These are phyloP conservation scores for Nephrotoma appendiculata DNA, from an alignment of 2,888 invertebrate species.

Conservation along the genomic window DNA sequence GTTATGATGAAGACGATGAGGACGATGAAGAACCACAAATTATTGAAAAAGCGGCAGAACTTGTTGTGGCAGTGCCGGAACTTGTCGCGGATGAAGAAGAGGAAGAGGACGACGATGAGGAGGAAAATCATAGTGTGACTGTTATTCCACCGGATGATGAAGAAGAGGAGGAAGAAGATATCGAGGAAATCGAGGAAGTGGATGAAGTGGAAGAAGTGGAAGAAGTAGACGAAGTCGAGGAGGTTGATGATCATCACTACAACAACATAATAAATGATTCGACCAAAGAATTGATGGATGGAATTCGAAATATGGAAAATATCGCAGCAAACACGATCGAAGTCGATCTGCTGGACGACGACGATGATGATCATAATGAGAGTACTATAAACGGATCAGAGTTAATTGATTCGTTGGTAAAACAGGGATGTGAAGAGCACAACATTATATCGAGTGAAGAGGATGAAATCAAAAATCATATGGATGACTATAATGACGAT, in stretches of 20 bases:
- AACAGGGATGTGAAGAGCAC: slow-evolving; percentile 46
- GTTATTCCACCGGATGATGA: not conserved
- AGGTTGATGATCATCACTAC: slow-evolving; percentile 7
- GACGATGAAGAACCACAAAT: not conserved
- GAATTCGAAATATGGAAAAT: slow-evolving; percentile 7
- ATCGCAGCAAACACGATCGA: not conserved
- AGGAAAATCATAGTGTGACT: slow-evolving; percentile 5
- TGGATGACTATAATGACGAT: slow-evolving; percentile 35
- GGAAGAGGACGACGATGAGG: slow-evolving; percentile 14
- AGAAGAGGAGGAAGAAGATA: not conserved
- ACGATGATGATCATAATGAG: slow-evolving; percentile 17
- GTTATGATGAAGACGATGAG: not conserved
- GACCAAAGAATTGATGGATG: slow-evolving; percentile 9
- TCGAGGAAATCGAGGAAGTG: slow-evolving; percentile 9
- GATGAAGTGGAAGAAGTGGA: slow-evolving; percentile 24
- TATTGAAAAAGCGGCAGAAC: not conserved
- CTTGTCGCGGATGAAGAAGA: slow-evolving; percentile 23
- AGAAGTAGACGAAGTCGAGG: slow-evolving; percentile 13
- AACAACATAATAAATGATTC: slow-evolving; percentile 7
- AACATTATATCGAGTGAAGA: slow-evolving; percentile 35
- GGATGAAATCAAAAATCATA: slow-evolving; percentile 22
- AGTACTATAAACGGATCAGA: slow-evolving; percentile 32
- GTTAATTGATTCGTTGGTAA: slow-evolving; percentile 43
- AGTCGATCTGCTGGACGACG: slow-evolving; percentile 12
- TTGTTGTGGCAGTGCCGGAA: not conserved